These are phyloP conservation scores for Danio tinwini DNA, from an alignment of 2,797 vertebrate species.

Conservation along the genomic window DNA sequence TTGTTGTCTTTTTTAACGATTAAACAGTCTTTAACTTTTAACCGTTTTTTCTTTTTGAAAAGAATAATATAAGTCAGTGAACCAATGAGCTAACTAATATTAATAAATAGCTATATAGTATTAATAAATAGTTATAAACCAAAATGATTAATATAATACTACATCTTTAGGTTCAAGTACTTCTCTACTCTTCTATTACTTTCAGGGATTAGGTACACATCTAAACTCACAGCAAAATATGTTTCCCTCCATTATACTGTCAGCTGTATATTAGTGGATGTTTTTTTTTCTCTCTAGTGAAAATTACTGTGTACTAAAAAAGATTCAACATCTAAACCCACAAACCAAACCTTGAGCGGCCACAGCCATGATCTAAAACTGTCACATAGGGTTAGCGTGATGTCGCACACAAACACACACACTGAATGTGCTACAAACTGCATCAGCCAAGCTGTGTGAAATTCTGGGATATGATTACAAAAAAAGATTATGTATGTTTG, in stretches of 20 bases:
- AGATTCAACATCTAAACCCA: slow-evolving; percentile 15
- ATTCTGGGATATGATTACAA: not conserved
- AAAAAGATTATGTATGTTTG: not conserved
- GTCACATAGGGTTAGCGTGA: slow-evolving; percentile 72
- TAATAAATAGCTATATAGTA: too few relatives aligned
- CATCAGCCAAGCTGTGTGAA: slow-evolving; percentile 1
- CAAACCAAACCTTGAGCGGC: slow-evolving; percentile 67
- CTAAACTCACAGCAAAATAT: not conserved
- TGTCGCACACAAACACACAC: slow-evolving; percentile 18
- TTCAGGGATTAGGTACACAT: too few relatives aligned
- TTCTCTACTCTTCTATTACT: too few relatives aligned
- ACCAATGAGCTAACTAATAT: too few relatives aligned
- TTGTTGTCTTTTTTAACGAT: too few relatives aligned
- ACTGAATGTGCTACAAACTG: slow-evolving; percentile 9
- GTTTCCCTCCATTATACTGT: not conserved
- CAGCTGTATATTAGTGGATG: not conserved
- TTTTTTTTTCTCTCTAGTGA: not conserved
- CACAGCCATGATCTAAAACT: slow-evolving; percentile 75
- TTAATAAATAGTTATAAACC: too few relatives aligned
- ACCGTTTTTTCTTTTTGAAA: too few relatives aligned
- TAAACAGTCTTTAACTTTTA: too few relatives aligned
- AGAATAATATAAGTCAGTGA: too few relatives aligned
- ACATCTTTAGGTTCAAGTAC: too few relatives aligned
- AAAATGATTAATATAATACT: too few relatives aligned
- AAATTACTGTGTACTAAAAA: not conserved